phyloP scores from a whole-genome alignment of 1,140 invertebrate species.

The Protaetia brevitarsis region DNA sequence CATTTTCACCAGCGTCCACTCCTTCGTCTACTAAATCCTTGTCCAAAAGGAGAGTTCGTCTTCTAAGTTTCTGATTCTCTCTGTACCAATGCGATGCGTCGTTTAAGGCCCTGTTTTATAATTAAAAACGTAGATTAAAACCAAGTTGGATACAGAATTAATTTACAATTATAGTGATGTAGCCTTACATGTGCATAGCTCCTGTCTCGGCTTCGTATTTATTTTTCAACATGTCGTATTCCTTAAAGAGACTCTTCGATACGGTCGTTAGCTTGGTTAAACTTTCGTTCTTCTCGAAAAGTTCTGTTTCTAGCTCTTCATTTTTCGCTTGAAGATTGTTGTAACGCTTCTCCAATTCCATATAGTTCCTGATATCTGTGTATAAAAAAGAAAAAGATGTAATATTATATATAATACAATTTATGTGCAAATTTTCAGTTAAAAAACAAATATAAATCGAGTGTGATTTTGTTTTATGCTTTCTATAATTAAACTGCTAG shows the following conservation, averaged over 20 bases:
- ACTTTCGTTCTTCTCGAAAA: constrained; percentile 60
- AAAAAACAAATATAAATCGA: too few relatives aligned
- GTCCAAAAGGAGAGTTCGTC: constrained; percentile 59
- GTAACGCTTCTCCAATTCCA: constrained; percentile 59
- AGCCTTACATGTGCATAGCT: constrained; percentile 61
- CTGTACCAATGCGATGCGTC: constrained; percentile 68
- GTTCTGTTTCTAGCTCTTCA: constrained; percentile 54
- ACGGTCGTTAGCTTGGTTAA: constrained; percentile 61
- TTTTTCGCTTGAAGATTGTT: constrained; percentile 58
- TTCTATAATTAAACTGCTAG: too few relatives aligned
- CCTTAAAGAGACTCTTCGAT: constrained; percentile 67
- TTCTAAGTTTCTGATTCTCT: constrained; percentile 67
- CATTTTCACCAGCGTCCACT: constrained; percentile 54
- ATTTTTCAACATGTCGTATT: constrained; percentile 69
- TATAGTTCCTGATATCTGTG: constrained; percentile 58
- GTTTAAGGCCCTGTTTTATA: constrained; percentile 56
- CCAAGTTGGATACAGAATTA: constrained; percentile 2
- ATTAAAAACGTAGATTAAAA: constrained; percentile 28
- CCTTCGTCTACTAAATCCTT: constrained; percentile 47
- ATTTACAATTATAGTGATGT: background rate
- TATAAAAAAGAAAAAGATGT: constrained; percentile 30
- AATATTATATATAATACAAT: background rate
- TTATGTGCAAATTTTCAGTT: too few relatives aligned
- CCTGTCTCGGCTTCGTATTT: constrained; percentile 68
- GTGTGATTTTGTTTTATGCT: background rate